phyloP scores from a whole-genome alignment of 2,888 invertebrate genomes.

The Heliconius hortense region DNA sequence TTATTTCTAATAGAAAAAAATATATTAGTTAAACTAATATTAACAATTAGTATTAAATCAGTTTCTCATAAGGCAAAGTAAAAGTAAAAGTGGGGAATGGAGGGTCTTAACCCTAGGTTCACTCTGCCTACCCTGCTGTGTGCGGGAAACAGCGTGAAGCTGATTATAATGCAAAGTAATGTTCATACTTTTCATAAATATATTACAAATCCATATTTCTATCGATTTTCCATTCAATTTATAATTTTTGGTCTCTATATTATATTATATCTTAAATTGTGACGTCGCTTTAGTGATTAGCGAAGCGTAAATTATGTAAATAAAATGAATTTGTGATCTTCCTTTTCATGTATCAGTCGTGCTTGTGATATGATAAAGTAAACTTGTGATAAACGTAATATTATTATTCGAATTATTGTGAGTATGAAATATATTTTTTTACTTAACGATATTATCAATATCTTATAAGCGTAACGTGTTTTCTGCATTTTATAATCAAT shows the following conservation, averaged over 20 bases:
- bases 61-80: too few species aligned
- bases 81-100: too few species aligned
- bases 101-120: too few species aligned
- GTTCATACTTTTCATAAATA: not conserved
- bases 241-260: not conserved
- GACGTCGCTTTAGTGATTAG: constrained; percentile 34
- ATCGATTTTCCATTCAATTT: not conserved
- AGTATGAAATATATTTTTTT: not conserved
- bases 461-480: not conserved
- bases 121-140: too few species aligned
- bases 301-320: constrained; percentile 30
- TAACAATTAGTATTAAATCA: too few species aligned
- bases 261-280: constrained; percentile 6
- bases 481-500: not conserved
- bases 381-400: constrained; percentile 37
- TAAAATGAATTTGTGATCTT: constrained; percentile 9
- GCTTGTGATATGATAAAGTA: constrained; percentile 35
- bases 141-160: too few species aligned
- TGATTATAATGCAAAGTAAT: not conserved
- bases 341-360: constrained; percentile 37
- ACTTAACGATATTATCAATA: too few species aligned
- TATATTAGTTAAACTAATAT: too few species aligned
- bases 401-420: constrained; percentile 8
- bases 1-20: too few species aligned
- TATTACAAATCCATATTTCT: not conserved